Evolutionary conservation across 2,113 vertebrate species (phyloP), one percentile per base, ranked within the genome.

Genomic region (Ctenomys sociabilis): DNA sequence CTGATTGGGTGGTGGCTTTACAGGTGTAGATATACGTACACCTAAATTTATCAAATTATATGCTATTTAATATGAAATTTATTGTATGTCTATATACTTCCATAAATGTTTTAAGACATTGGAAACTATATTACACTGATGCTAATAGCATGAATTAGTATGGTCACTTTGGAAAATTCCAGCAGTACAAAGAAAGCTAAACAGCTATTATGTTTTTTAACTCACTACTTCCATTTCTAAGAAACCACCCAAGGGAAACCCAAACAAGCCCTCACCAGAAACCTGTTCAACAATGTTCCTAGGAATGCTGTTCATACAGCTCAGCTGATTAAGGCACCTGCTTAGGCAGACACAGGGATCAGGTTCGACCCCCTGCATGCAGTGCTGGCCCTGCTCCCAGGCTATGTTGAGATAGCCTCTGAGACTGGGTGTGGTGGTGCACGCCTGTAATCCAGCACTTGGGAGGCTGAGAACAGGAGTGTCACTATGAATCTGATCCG

Each of bases 131-230:
- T 30, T 54, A 92, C 4, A 77, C 11, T 72, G 49, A 78, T 59
- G 12, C 24, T 45, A 19, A 40, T 24, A 75, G 30, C 43, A 2
- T 78, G 64, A 90, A 57, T 21, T 86, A 45, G 26, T 21, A 73
- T 26, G 63, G 30, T 45, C 12, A 32, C 72, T 88, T 94, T 49
- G 83, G 82, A 90, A 95, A 93, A 91, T 1, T 52, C 40, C 80
- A 59, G 5, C 5, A 28, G 45, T 95, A 17, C 30, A 63, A 40
- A 26, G 12, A 95, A 81, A 91, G 85, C 3, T 82, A 59, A 94
- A 40, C 26, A 80, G 73, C 70, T 35, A 40, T n/a, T 43, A 45
- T n/a, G 13, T 9, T n/a, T 26, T 81, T 49, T 68, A 85, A 37
- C 32, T 40, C 70, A 14, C 32, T 63, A 64, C 83, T 85, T 61